These are phyloP conservation scores for Piscicola geometra DNA, from an alignment of 2,888 invertebrate genomes.

Conservation along the genomic window DNA sequence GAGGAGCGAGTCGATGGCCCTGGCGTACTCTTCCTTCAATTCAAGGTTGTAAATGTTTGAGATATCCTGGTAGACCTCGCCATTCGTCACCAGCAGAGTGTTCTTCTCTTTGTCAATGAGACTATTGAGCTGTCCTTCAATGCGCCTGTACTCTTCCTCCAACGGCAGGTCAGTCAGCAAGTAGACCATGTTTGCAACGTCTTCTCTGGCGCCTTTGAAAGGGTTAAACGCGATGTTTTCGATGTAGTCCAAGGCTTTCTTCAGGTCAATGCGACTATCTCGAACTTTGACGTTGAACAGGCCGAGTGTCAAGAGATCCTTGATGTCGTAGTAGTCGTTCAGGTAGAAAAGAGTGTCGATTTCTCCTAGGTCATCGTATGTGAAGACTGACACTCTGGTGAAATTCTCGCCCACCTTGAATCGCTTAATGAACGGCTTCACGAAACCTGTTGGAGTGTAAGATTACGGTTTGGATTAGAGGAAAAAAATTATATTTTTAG, in stretches of 20 bases:
- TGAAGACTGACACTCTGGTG: constrained; percentile 21
- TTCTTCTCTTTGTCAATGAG: neutral
- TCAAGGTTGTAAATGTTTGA: constrained; percentile 12
- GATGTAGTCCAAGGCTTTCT: constrained; percentile 17
- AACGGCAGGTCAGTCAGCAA: neutral
- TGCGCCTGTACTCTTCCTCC: neutral
- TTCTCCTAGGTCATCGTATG: constrained; percentile 5
- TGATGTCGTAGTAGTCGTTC: neutral
- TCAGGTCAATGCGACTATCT: neutral
- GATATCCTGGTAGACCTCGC: neutral
- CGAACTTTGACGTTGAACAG: constrained; percentile 13
- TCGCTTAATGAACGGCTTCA: constrained; percentile 15
- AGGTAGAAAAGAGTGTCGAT: constrained; percentile 10
- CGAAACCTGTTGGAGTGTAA: constrained; percentile 8
- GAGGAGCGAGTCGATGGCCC: neutral
- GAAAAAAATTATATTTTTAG: too few species aligned
- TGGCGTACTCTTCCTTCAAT: constrained; percentile 11
- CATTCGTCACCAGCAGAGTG: constrained; percentile 11
- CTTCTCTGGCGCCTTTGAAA: constrained; percentile 10
- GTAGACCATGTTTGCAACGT: neutral
- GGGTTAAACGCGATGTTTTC: constrained; percentile 24
- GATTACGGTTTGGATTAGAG: too few species aligned
- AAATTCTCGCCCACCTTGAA: constrained; percentile 14
- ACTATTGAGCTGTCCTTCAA: constrained; percentile 15
- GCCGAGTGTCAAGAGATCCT: constrained; percentile 7